Evolutionary conservation across 2,797 vertebrate genomes (phyloP), one percentile per base, ranked within the genome.

Genomic region (Crypturellus tataupa): DNA sequence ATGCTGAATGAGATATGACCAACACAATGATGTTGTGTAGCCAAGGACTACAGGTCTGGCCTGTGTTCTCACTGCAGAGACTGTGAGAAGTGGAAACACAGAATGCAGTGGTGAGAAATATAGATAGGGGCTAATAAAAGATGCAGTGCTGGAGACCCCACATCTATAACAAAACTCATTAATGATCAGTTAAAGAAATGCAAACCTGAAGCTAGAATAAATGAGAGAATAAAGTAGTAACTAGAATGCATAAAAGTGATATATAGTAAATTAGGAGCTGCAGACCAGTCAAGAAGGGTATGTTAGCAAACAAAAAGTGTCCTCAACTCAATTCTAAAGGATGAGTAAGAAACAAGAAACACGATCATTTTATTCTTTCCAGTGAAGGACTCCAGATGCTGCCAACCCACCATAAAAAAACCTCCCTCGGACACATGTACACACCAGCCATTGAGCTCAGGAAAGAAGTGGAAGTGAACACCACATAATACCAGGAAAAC

Each of bases 111-210:
- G 10, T 24, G 8, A 9, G 10, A n/a, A 85, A 62, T 40, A 53
- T 2, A 12, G 1, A 4, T 6, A 55, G 2, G 31, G 1, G 23
- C 42, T 27, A 69, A 7, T 5, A 77, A 59, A 15, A 5, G 1
- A 37, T 49, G 37, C 65, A 5, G 9, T 25, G 23, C 35, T 55
- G 37, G 29, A 63, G 6, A 73, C 2, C 6, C 24, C 10, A 39
- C 10, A 12, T 15, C 7, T 51, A 49, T 53, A n/a, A 37, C 72
- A 56, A 23, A 37, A n/a, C 53, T 64, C 9, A 1, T 9, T 6
- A 9, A 42, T 0, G 2, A 14, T 35, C 35, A 55, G 17, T 8
- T 25, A 60, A 40, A 70, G 24, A 82, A 94, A 88, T 1, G 4
- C 18, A 85, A 23, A 68, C 9, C n/a, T 29, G 15, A 8, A 64